These are phyloP conservation scores for Pteromalus puparum DNA, from an alignment of 1,140 invertebrate genomes.

Conservation along the genomic window DNA sequence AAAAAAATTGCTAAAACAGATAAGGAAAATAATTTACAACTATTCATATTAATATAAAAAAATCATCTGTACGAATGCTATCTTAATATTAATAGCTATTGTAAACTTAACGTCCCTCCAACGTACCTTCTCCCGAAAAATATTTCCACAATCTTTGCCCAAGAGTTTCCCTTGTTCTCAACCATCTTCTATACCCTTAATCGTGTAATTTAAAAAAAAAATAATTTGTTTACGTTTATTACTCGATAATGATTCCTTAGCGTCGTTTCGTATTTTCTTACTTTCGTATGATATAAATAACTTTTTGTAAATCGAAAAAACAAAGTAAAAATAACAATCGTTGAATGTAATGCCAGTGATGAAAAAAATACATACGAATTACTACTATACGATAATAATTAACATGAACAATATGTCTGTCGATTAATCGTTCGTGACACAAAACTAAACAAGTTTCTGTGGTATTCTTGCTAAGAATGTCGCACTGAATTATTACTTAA, in stretches of 20 bases:
- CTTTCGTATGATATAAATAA: constrained; percentile 73
- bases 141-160: constrained; percentile 56
- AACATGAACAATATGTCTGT: constrained; percentile 55
- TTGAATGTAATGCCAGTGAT: constrained; percentile 65
- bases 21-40: constrained; percentile 72
- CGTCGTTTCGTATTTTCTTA: constrained; percentile 76
- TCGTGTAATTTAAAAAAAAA: constrained; percentile 67
- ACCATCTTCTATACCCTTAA: constrained; percentile 46
- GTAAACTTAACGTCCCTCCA: constrained; percentile 67
- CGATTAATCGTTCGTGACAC: constrained; percentile 39
- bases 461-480: constrained; percentile 41
- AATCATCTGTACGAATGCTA: constrained; percentile 74
- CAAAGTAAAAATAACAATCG: constrained; percentile 61
- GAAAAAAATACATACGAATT: constrained; percentile 67
- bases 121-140: constrained; percentile 49
- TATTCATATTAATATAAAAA: constrained; percentile 71
- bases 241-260: constrained; percentile 69
- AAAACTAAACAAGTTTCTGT: constrained; percentile 34
- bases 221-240: constrained; percentile 66
- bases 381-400: constrained; percentile 53
- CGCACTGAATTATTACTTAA: constrained; percentile 33
- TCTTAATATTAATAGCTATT: constrained; percentile 73
- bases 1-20: constrained; percentile 61
- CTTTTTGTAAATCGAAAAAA: constrained; percentile 72
- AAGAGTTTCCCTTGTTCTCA: constrained; percentile 54